Evolutionary conservation across 2,888 invertebrate species (phyloP).

Genomic region (Podabrus alpinus): DNA sequence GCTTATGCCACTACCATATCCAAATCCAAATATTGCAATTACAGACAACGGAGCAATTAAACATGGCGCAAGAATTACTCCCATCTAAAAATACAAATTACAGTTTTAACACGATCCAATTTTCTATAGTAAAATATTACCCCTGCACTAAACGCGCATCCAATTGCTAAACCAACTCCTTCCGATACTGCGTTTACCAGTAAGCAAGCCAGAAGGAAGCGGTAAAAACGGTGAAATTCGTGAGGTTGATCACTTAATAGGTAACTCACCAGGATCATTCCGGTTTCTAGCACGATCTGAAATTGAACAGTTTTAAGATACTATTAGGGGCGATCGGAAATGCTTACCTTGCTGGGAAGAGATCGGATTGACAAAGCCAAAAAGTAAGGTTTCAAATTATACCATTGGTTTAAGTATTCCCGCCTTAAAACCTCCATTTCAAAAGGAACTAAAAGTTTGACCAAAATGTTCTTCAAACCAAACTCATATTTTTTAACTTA

Average conservation of each 20-base stretch:
- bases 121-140: slow-evolving; percentile 51
- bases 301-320: slow-evolving; percentile 23
- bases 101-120: no score
- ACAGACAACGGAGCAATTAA: slow-evolving; percentile 61
- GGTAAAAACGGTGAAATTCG: slow-evolving; percentile 64
- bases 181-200: slow-evolving; percentile 71
- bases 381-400: slow-evolving; percentile 67
- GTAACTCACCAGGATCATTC: slow-evolving; percentile 61
- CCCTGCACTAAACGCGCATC: slow-evolving; percentile 63
- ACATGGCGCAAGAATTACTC: slow-evolving; percentile 64
- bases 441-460: slow-evolving; percentile 59
- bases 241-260: slow-evolving; percentile 69
- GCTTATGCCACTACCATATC: slow-evolving; percentile 51
- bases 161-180: slow-evolving; percentile 73
- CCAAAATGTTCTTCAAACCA: neutral
- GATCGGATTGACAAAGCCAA: slow-evolving; percentile 61
- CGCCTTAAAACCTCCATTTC: slow-evolving; percentile 63
- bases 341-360: slow-evolving; percentile 53
- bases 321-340: neutral
- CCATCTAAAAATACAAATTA: slow-evolving; percentile 58
- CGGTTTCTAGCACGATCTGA: slow-evolving; percentile 57
- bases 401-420: slow-evolving; percentile 71
- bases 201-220: slow-evolving; percentile 63
- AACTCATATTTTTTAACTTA: slow-evolving; percentile 56
- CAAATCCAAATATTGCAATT: slow-evolving; percentile 66